These are phyloP conservation scores for Druceiella hillmani DNA, from an alignment of 2,888 invertebrate genomes.

Conservation along the genomic window DNA sequence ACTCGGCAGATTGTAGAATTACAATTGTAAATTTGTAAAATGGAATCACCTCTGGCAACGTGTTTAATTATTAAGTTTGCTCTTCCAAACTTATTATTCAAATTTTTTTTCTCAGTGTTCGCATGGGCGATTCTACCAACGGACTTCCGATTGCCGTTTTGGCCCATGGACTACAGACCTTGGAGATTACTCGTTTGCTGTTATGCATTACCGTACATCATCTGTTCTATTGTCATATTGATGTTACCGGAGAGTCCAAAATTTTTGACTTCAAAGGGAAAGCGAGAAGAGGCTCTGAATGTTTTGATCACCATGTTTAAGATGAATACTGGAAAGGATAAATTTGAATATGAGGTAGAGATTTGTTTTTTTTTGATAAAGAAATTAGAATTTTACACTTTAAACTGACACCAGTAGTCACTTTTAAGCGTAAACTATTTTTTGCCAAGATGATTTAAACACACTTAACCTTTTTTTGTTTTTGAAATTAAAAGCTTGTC, in stretches of 20 bases:
- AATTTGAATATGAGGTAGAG: neutral
- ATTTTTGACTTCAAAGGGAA: constrained; percentile 53
- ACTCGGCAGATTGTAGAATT: too few species aligned
- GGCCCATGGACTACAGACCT: constrained; percentile 46
- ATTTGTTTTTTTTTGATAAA: neutral
- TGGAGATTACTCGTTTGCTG: constrained; percentile 61
- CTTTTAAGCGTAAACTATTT: too few species aligned
- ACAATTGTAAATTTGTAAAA: too few species aligned
- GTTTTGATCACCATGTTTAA: constrained; percentile 10
- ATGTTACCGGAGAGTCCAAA: constrained; percentile 63
- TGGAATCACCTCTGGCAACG: too few species aligned
- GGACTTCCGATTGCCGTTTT: constrained; percentile 28
- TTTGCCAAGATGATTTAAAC: too few species aligned
- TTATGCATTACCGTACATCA: constrained; percentile 49
- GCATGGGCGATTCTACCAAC: constrained; percentile 54
- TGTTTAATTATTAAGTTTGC: too few species aligned
- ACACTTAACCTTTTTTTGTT: too few species aligned
- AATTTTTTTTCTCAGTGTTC: constrained; percentile 44
- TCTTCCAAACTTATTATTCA: too few species aligned
- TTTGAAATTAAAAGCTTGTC: too few species aligned
- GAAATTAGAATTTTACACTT: too few species aligned
- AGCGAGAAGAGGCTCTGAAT: constrained; percentile 42
- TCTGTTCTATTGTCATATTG: constrained; percentile 44
- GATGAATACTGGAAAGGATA: neutral
- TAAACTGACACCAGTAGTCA: too few species aligned